These are phyloP conservation scores for Propithecus perrieri DNA, from an alignment of 2,797 vertebrate species.

Conservation along the genomic window DNA sequence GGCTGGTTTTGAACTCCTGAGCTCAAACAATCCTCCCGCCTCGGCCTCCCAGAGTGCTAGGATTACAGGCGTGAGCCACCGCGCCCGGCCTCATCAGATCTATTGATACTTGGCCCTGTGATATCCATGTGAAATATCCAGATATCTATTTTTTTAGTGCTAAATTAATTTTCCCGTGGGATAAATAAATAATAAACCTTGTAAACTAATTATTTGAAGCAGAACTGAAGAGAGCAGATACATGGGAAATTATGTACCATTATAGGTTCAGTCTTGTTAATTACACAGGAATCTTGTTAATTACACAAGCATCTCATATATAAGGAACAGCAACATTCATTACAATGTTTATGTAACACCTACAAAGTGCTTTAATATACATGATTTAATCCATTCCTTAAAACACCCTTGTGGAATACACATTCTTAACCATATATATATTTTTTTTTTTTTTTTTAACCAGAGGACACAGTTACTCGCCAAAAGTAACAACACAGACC, in stretches of 20 bases:
- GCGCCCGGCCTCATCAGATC: slow-evolving; percentile 1
- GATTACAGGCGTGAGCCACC: no score
- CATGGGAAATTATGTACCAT: neutral
- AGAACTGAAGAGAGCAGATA: neutral
- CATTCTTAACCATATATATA: neutral
- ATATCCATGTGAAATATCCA: slow-evolving; percentile 17
- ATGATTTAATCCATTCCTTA: slow-evolving; percentile 1
- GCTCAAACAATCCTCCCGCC: no score
- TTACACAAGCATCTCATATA: slow-evolving; percentile 9
- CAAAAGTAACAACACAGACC: neutral
- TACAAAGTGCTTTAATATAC: slow-evolving; percentile 25
- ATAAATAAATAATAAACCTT: slow-evolving; percentile 3
- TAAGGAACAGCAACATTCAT: neutral
- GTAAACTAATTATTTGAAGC: slow-evolving; percentile 46
- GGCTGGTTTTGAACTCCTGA: no score
- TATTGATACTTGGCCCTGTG: neutral
- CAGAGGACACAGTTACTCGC: neutral
- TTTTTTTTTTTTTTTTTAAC: neutral
- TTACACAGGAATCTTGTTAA: slow-evolving; percentile 1
- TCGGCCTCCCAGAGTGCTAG: no score
- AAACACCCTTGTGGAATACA: neutral
- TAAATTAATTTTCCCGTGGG: neutral
- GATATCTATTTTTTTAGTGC: neutral
- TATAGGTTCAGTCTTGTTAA: neutral
- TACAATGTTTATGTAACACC: slow-evolving; percentile 13